Percentiles rank a stretch among this genome's conserved stretches.
phyloP scores from a whole-genome alignment of 2,113 vertebrate species.

The Setophaga kirtlandii region DNA sequence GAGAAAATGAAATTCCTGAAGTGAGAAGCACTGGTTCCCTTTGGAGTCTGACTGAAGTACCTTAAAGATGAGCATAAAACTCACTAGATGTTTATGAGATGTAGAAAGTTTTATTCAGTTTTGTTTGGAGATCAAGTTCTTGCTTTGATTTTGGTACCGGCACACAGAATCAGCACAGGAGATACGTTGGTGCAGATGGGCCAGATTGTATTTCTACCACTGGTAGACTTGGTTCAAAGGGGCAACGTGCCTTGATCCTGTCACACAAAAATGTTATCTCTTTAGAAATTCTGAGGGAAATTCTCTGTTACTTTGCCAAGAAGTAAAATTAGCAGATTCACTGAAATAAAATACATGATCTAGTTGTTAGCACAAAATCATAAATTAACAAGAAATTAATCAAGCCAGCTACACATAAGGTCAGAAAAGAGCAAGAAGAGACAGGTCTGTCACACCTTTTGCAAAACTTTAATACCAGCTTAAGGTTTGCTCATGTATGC shows the following conservation, averaged over 20 bases:
- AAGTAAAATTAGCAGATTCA: background rate
- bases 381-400: background rate
- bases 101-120: background rate
- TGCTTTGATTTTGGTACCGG: background rate
- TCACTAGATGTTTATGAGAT: background rate
- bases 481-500: background rate
- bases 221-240: background rate
- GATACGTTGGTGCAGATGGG: background rate
- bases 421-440: background rate
- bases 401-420: background rate
- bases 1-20: background rate
- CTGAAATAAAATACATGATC: background rate
- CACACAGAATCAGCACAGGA: background rate
- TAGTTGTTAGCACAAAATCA: background rate
- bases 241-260: background rate
- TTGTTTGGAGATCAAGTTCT: background rate
- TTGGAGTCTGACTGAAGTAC: background rate
- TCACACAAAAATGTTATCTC: background rate
- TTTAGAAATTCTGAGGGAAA: background rate
- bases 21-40: background rate
- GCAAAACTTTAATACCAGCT: background rate
- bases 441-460: background rate
- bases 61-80: background rate
- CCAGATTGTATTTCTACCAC: background rate
- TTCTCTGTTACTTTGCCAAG: background rate